Evolutionary conservation across 2,797 vertebrate genomes (phyloP).

Genomic region (Spatula versicolor): DNA sequence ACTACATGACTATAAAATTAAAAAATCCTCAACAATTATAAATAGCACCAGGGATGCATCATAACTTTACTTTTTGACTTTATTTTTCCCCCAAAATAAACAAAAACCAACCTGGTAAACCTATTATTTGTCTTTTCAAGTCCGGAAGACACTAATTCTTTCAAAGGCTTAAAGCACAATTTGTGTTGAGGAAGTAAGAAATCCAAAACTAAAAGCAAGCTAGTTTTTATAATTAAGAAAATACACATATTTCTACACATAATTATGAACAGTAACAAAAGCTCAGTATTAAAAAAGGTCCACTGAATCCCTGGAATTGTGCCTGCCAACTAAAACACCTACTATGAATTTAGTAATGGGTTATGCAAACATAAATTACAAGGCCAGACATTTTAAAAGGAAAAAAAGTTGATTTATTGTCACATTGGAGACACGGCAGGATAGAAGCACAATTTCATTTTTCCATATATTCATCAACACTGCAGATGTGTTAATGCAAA

Average conservation of each 20-base stretch:
- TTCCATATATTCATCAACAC: slow-evolving; percentile 89
- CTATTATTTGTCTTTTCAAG: not conserved
- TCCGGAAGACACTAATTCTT: slow-evolving; percentile 6
- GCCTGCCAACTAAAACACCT: slow-evolving; percentile 87
- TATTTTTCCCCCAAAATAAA: not conserved
- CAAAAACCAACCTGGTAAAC: not conserved
- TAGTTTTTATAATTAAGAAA: slow-evolving; percentile 54
- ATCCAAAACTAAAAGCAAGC: slow-evolving; percentile 29
- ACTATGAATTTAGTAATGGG: slow-evolving; percentile 90
- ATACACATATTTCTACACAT: slow-evolving; percentile 60
- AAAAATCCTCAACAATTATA: slow-evolving; percentile 20
- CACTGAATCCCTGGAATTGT: slow-evolving; percentile 76
- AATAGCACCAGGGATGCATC: not conserved
- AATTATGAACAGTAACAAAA: slow-evolving; percentile 78
- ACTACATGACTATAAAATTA: slow-evolving; percentile 22
- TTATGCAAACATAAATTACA: slow-evolving; percentile 91
- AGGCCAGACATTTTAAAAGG: slow-evolving; percentile 90
- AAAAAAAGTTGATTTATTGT: slow-evolving; percentile 89
- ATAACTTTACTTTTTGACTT: not conserved
- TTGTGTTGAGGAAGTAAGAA: slow-evolving; percentile 8
- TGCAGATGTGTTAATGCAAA: slow-evolving; percentile 84
- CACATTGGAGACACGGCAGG: slow-evolving; percentile 84
- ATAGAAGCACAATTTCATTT: slow-evolving; percentile 84
- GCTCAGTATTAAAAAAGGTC: slow-evolving; percentile 73
- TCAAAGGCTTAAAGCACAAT: slow-evolving; percentile 13